Evolutionary conservation across 2,797 vertebrate species (phyloP), one percentile per base, ranked within the genome.

Genomic region (Halcyon leucocephala): DNA sequence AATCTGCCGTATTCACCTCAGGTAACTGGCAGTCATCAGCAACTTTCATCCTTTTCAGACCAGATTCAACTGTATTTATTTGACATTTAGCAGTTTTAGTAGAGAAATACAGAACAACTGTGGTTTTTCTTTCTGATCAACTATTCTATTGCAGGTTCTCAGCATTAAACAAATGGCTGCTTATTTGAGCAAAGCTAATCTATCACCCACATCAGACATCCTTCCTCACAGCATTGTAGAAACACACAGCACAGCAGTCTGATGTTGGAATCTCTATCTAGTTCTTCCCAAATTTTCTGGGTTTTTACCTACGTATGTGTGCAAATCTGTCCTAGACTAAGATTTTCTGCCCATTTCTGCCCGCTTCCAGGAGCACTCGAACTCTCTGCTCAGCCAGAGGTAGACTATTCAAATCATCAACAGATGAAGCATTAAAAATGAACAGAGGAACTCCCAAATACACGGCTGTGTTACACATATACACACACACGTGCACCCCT

Each of bases 121-220:
- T 77, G 25, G 20, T 8, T 17, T 73, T 91, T 29, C 66, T 81
- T 95, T 79, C 88, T 87, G 19, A 95, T 91, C 52, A 94, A 64
- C 39, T 69, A 46, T 35, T 82, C 52, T 73, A 58, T 84, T 95
- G 82, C 79, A 91, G 55, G 87, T 86, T 94, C 80, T 92, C 33
- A 82, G 51, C 58, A 91, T 83, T 84, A 82, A 86, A 72, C 72
- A 82, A 86, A 31, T 12, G 3, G 39, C 55, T 94, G 12, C 72
- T 96, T 90, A 70, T 87, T 91, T 93, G 44, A 95, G 88, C 86
- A 91, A 71, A 92, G 82, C 35, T 76, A 49, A 78, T 60, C 60
- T 77, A 35, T 29, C 72, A 90, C 31, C 74, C 61, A 25, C 28
- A 4, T 73, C 71, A 70, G 51, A 83, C 15, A 26, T 24, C 41